Base-by-base conservation (phyloP, 2,797 vertebrate species). In the Garrulus glandarius region DNA sequence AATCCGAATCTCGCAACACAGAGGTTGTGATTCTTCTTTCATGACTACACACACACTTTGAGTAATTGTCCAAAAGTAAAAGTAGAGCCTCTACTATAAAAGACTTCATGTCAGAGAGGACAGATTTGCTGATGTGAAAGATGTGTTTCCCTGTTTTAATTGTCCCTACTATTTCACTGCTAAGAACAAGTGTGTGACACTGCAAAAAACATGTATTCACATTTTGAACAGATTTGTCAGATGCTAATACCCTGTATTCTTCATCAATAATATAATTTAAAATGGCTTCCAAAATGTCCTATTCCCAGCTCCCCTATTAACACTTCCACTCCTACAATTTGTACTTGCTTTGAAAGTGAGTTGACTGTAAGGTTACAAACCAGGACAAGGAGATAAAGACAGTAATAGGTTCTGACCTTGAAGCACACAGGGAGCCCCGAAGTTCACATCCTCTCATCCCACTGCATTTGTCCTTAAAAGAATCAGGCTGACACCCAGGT, bases 401-500 rank as follows among this genome's bases (percentile, higher is more conserved):
- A 81, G 75, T 77, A 90, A 87, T 16, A 20, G 57, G 81, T 56
- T 95, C 82, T 88, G 92, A 97, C 92, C 90, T 56, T 16, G 60
- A 79, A 90, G 78, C 15, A 69, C 34, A 91, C 75, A 72, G 61
- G 65, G 56, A 90, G 67, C 59, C 65, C 63, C 59, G 0, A 56
- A 88, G 75, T 68, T 89, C 80, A 20, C 70, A 81, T 64, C 88
- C 96, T 34, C 94, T 95, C 83, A 84, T 91, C 91, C 23, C 21
- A 92, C 96, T 30, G 71, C 87, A 55, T 95, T 67, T 96, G 76
- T 92, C 85, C 92, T 96, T 80, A 89, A 86, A 95, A 82, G 77
- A 96, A 94, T 92, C 81, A 87, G 97, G 79, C 72, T 97, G 97
- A 97, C 96, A 74, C 41, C 41, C 19, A 96, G 97, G 92, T 87